These are phyloP conservation scores for Danio albolineatus DNA, from an alignment of 2,797 vertebrate species.

Conservation along the genomic window DNA sequence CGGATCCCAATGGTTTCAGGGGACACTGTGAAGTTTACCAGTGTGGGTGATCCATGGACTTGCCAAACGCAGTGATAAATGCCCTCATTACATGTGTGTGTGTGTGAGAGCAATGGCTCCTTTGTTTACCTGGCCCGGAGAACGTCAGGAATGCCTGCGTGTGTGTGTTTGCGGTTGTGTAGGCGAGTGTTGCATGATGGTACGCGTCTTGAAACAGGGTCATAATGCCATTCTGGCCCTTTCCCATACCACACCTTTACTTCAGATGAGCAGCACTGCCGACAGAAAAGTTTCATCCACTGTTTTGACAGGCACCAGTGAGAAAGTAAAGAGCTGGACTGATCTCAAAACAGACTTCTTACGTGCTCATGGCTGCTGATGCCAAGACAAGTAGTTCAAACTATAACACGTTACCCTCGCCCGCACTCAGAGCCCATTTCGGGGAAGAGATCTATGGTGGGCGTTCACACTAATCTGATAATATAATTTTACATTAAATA, in stretches of 20 bases:
- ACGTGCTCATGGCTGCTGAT: background rate
- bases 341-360: slow-evolving; percentile 16
- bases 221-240: slow-evolving; percentile 44
- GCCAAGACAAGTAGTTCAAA: background rate
- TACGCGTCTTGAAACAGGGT: slow-evolving; percentile 66
- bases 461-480: background rate
- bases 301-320: no score
- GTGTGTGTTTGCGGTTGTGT: slow-evolving; percentile 64
- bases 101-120: slow-evolving; percentile 21
- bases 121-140: slow-evolving; percentile 64
- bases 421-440: slow-evolving; percentile 2
- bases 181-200: slow-evolving; percentile 65
- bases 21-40: slow-evolving; percentile 32
- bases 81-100: background rate
- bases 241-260: slow-evolving; percentile 64
- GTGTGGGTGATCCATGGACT: background rate
- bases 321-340: background rate
- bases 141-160: slow-evolving; percentile 71
- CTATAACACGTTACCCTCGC: background rate
- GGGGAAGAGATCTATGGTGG: background rate
- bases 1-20: slow-evolving; percentile 15
- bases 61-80: background rate
- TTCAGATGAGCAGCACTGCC: slow-evolving; percentile 26
- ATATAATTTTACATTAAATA: no score
- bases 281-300: background rate